These are phyloP conservation scores for Colistium nudipinnis DNA, from an alignment of 2,113 vertebrate genomes.

Conservation along the genomic window DNA sequence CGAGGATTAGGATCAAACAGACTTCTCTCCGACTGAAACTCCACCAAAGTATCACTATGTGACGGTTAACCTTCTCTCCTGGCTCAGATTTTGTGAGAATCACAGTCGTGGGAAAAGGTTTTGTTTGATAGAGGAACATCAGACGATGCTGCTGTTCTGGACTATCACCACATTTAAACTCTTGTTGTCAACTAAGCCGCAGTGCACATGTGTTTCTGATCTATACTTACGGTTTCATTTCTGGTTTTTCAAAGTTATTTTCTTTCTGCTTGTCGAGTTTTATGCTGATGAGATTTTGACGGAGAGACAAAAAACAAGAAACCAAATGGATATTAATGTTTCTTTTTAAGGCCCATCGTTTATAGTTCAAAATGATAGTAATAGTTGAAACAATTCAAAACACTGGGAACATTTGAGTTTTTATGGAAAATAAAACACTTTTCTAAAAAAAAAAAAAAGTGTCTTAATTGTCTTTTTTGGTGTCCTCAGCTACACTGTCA, in stretches of 20 bases:
- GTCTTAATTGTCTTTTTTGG: no score
- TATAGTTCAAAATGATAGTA: neutral
- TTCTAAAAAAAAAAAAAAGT: no score
- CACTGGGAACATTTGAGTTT: neutral
- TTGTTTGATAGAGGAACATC: conserved; percentile 43
- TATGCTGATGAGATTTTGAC: conserved; percentile 1
- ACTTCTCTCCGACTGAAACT: conserved; percentile 30
- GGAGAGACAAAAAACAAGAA: neutral
- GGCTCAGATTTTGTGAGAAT: conserved; percentile 15
- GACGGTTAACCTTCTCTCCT: conserved; percentile 14
- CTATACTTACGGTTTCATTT: conserved; percentile 8
- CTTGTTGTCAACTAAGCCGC: conserved; percentile 20
- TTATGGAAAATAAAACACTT: no score
- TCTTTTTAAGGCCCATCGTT: no score
- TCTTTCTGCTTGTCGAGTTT: neutral
- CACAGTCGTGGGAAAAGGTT: conserved; percentile 46
- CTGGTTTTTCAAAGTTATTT: neutral
- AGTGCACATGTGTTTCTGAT: conserved; percentile 25
- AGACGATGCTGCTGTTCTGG: conserved; percentile 6
- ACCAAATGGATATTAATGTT: neutral
- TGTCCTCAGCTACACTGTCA: no score
- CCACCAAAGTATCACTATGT: conserved; percentile 24
- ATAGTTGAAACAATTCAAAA: neutral
- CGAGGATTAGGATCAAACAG: conserved; percentile 60
- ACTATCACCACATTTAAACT: conserved; percentile 34